phyloP scores from a whole-genome alignment of 2,797 vertebrate species.

The Parauchenoglanis punctatus region DNA sequence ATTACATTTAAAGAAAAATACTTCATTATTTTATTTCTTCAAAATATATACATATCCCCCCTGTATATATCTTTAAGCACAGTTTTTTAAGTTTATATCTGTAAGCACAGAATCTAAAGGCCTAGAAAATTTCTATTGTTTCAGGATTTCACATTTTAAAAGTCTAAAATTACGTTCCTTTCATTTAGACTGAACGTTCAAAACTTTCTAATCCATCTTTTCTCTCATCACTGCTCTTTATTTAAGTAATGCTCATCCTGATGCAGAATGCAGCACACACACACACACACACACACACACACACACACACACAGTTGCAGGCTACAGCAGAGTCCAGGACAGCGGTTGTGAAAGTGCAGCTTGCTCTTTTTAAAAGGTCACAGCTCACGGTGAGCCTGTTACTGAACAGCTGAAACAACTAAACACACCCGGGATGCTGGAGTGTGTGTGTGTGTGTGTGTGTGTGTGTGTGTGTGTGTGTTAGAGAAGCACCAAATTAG shows the following conservation, averaged over 20 bases:
- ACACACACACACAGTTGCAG: neutral
- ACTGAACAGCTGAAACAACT: slow-evolving; percentile 51
- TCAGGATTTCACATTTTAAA: neutral
- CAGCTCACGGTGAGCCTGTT: slow-evolving; percentile 32
- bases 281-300: neutral
- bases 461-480: slow-evolving; percentile 18
- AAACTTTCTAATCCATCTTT: neutral
- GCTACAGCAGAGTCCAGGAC: neutral
- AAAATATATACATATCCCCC: no score
- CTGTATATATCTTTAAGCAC: no score
- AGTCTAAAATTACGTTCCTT: neutral
- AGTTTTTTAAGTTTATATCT: neutral
- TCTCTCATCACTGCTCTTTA: neutral
- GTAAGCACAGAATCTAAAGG: neutral
- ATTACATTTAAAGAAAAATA: neutral
- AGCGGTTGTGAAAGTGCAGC: slow-evolving; percentile 17
- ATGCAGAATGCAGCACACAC: slow-evolving; percentile 1
- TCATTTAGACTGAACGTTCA: neutral
- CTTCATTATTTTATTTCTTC: neutral
- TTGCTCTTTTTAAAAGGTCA: slow-evolving; percentile 57
- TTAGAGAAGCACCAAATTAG: slow-evolving; percentile 12
- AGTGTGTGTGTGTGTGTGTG: slow-evolving; percentile 20
- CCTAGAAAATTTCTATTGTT: neutral
- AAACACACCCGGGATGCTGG: slow-evolving; percentile 37
- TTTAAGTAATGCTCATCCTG: no score